Conservation (phyloP, 92 coral and sea anemone species). For the Ricordea florida region DNA sequence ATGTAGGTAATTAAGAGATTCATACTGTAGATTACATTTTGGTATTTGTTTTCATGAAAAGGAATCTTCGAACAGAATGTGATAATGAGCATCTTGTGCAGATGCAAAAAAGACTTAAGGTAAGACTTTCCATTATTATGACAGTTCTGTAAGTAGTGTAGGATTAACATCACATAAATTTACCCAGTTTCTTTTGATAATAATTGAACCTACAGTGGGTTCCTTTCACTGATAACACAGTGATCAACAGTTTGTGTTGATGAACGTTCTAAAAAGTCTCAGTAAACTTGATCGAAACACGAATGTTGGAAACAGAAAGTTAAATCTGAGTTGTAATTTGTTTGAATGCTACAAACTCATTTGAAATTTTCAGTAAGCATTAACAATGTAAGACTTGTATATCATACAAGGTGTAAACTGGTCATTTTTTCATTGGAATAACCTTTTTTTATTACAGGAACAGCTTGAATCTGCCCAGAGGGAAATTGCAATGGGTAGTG, state of each 20-base stretch:
- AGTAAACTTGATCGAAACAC: no score
- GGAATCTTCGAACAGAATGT: slow-evolving; percentile 94
- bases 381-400: no score
- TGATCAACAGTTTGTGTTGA: no score
- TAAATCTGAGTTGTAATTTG: no score
- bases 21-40: not conserved
- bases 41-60: no score
- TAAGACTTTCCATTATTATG: not conserved
- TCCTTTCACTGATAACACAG: not conserved
- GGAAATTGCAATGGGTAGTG: slow-evolving; percentile 84
- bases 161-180: no score
- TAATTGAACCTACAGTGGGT: not conserved
- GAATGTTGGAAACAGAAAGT: no score
- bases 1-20: not conserved
- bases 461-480: slow-evolving; percentile 86
- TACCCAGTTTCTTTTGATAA: not conserved
- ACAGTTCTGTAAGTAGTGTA: not conserved
- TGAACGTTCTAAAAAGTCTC: no score
- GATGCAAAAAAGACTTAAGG: slow-evolving; percentile 88
- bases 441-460: slow-evolving; percentile 43
- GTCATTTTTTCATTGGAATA: not conserved
- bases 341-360: no score
- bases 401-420: no score
- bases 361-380: no score
- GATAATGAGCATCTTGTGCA: slow-evolving; percentile 89